Conservation (phyloP, 2,113 vertebrate genomes). For the Polyodon spathula region DNA sequence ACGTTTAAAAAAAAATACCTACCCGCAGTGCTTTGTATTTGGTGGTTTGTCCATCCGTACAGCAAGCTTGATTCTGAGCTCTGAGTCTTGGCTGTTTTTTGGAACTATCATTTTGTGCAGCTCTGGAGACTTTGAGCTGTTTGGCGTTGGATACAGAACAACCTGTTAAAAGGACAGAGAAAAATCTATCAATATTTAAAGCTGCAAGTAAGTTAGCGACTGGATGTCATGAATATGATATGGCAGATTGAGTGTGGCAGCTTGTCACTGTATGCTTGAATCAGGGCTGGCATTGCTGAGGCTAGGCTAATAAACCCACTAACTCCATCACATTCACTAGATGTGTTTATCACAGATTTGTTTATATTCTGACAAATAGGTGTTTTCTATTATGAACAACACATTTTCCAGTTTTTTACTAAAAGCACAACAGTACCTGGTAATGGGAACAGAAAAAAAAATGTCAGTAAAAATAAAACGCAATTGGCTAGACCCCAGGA, state of each 20-base stretch:
- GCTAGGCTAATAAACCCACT: slow-evolving; percentile 18
- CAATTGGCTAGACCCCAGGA: too few species aligned
- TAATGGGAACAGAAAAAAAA: too few species aligned
- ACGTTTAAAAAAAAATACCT: too few species aligned
- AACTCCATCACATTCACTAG: slow-evolving; percentile 16
- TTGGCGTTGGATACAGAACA: slow-evolving; percentile 80
- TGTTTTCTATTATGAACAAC: slow-evolving; percentile 26
- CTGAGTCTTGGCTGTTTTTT: slow-evolving; percentile 85
- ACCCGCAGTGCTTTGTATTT: slow-evolving; percentile 97
- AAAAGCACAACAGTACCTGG: too few species aligned
- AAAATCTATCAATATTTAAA: background rate
- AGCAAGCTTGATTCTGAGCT: slow-evolving; percentile 86
- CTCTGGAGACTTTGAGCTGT: slow-evolving; percentile 79
- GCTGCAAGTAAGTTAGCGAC: background rate
- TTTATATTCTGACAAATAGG: slow-evolving; percentile 31
- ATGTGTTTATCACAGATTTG: slow-evolving; percentile 19
- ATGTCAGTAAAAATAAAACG: too few species aligned
- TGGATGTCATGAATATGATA: background rate
- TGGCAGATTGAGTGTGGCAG: slow-evolving; percentile 13
- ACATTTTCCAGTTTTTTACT: slow-evolving; percentile 16
- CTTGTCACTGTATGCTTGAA: slow-evolving; percentile 17
- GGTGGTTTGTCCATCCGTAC: slow-evolving; percentile 95
- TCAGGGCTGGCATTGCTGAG: slow-evolving; percentile 3
- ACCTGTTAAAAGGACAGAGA: slow-evolving; percentile 60
- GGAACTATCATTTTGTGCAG: slow-evolving; percentile 86